Base-by-base conservation (phyloP, 2,888 invertebrate species). In the Drosophila merina region DNA sequence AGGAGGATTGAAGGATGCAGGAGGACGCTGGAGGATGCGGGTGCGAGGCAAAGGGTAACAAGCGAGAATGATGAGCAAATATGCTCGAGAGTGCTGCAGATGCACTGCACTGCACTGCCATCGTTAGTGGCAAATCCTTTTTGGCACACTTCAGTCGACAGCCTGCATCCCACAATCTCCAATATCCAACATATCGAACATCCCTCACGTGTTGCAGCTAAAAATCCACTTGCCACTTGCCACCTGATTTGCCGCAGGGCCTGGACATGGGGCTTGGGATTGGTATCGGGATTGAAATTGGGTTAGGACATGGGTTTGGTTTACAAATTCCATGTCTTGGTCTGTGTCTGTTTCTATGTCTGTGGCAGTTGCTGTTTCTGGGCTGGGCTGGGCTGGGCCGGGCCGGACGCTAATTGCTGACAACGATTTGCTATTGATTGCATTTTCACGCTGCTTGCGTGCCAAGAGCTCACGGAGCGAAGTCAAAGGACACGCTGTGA, bases 391-490 rank as follows among this genome's bases (percentile, higher is more conserved):
- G 38, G 33, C n/a, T 38, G 26, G 42, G 28, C 14, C n/a, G 49
- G 57, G 49, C 38, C 12, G 70, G 58, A 59, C 80, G 72, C 75
- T 81, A 81, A 81, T 86, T 79, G 87, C 72, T 70, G 69, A 56
- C 64, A 75, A 79, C 84, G 72, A 86, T 75, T 83, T 79, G 68
- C 73, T 75, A 83, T 81, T 83, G 81, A 81, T 84, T 84, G 84
- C 79, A 84, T 68, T 82, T 72, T 66, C 62, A 57, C 59, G 69
- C 63, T 60, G 66, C 75, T 75, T 63, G 69, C 77, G 79, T 77
- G 79, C 71, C 14, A 73, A 72, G 69, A 72, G 75, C 60, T 40
- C 47, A 68, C 47, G 71, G 71, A 52, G 59, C 33, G 51, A 68
- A 69, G 71, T 71, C 59, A 69, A 69, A 71, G 71, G 71, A 69